These are phyloP conservation scores for Halisarca cf. caerulea DNA, from an alignment of 37 sponge, comb jelly and placozoan genomes.

Conservation along the genomic window DNA sequence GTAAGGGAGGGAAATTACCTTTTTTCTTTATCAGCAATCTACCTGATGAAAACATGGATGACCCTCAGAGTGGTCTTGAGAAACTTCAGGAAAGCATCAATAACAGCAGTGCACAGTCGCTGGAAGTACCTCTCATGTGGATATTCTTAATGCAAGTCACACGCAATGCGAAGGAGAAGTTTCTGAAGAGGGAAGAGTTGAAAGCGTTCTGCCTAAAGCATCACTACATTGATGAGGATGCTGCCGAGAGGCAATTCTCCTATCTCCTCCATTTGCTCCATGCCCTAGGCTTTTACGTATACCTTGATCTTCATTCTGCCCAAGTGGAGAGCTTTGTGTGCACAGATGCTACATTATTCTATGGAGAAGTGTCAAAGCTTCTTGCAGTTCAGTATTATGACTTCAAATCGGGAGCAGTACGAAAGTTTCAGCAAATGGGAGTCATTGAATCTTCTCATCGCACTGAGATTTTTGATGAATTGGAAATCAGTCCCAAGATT, in stretches of 20 bases:
- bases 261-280: neutral
- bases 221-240: neutral
- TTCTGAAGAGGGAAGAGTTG: neutral
- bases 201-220: slow-evolving; percentile 9
- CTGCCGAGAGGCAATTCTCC: neutral
- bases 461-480: neutral
- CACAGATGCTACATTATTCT: neutral
- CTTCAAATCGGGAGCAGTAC: neutral
- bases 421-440: neutral
- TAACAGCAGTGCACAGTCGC: neutral
- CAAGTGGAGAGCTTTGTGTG: neutral
- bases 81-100: neutral
- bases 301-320: neutral
- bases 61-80: too few relatives aligned
- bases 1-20: too few relatives aligned
- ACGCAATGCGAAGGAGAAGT: neutral
- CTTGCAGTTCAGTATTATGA: neutral
- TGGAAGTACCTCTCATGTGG: slow-evolving; percentile 11
- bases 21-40: too few relatives aligned
- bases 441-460: neutral
- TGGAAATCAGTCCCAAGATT: neutral
- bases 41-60: too few relatives aligned
- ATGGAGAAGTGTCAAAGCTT: neutral
- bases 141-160: neutral
- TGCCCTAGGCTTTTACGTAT: neutral